A percentile compares a stretch with the other conserved stretches of the same genome.
Evolutionary conservation across 2,888 invertebrate genomes (phyloP).

Genomic region (Sarcophaga variegata): DNA sequence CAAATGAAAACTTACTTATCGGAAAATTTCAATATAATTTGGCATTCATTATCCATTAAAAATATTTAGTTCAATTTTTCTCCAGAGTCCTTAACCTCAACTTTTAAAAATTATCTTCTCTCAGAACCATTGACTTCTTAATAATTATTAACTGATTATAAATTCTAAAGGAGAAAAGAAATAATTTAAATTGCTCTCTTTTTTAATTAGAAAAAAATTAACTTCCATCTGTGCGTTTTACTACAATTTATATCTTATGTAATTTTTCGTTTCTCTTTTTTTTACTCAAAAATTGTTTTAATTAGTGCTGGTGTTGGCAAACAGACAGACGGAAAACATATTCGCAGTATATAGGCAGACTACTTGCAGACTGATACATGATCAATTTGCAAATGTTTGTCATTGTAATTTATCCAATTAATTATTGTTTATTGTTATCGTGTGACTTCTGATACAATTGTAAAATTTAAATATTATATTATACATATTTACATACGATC

Average conservation of each 20-base stretch:
- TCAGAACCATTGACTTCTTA: not conserved
- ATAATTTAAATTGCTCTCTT: not conserved
- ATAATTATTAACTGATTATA: not conserved
- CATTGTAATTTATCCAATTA: slow-evolving; percentile 32
- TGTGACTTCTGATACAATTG: slow-evolving; percentile 19
- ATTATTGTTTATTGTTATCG: slow-evolving; percentile 17
- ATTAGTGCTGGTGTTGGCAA: slow-evolving; percentile 8
- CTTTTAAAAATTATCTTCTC: slow-evolving; percentile 10
- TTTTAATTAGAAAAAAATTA: slow-evolving; percentile 5
- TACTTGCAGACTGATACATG: not conserved
- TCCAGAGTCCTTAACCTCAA: slow-evolving; percentile 69
- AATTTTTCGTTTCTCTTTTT: slow-evolving; percentile 28
- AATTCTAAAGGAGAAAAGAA: not conserved
- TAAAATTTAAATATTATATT: not conserved
- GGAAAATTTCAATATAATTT: slow-evolving; percentile 1
- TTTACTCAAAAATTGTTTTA: slow-evolving; percentile 21
- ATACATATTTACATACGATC: no score
- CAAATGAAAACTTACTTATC: not conserved
- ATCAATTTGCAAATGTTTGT: slow-evolving; percentile 17
- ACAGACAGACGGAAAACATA: not conserved
- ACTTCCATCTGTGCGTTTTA: slow-evolving; percentile 8
- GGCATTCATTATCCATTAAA: not conserved
- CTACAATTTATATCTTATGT: slow-evolving; percentile 44
- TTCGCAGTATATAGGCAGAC: not conserved
- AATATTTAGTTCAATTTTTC: slow-evolving; percentile 8